These are phyloP conservation scores for Thera obeliscata DNA, from an alignment of 2,888 invertebrate genomes.

Conservation along the genomic window DNA sequence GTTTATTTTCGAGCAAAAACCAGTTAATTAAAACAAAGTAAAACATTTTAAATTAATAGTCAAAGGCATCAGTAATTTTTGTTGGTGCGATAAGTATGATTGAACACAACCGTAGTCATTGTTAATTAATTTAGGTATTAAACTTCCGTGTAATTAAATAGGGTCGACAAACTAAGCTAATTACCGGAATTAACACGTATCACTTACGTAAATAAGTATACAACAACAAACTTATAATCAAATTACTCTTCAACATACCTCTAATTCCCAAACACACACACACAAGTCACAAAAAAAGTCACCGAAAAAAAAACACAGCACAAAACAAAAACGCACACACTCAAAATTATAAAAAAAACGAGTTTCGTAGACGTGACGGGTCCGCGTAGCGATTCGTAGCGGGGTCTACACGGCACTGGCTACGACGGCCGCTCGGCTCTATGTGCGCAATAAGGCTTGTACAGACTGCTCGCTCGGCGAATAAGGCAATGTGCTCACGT, in stretches of 20 bases:
- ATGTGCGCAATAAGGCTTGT: conserved; percentile 58
- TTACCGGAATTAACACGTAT: not conserved
- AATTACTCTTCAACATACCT: conserved; percentile 11
- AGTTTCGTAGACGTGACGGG: conserved; percentile 53
- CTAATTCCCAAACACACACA: not conserved
- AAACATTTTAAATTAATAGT: no score
- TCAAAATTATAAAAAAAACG: conserved; percentile 25
- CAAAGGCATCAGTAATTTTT: no score
- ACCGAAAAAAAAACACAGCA: conserved; percentile 17
- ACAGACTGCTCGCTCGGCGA: conserved; percentile 36
- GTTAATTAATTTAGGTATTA: no score
- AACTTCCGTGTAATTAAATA: not conserved
- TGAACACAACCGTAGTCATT: no score
- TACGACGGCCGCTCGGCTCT: conserved; percentile 45
- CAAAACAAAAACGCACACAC: conserved; percentile 23
- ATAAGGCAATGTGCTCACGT: conserved; percentile 18
- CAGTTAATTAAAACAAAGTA: no score
- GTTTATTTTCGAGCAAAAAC: no score
- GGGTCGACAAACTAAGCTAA: not conserved
- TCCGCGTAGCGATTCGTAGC: conserved; percentile 57
- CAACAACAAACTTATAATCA: conserved; percentile 5
- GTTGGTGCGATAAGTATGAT: no score
- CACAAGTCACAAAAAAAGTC: conserved; percentile 7
- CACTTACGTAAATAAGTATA: not conserved
- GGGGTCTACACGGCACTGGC: conserved; percentile 63